These are phyloP conservation scores for Mythimna vitellina DNA, from an alignment of 2,888 invertebrate species.

Conservation along the genomic window DNA sequence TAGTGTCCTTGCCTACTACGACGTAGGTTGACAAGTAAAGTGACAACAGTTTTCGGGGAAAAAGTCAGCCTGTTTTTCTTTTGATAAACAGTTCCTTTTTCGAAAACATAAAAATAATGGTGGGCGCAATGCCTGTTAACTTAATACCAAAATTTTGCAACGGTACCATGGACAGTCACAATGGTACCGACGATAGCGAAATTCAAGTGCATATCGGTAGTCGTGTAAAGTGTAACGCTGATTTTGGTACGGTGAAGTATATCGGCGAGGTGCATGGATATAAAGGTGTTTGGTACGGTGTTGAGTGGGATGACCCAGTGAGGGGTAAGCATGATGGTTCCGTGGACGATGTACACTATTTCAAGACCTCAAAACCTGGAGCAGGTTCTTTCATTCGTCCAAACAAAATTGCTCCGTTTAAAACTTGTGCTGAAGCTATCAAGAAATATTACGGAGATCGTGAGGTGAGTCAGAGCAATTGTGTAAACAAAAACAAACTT, in stretches of 20 bases:
- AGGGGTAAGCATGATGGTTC: conserved; percentile 98
- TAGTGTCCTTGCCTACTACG: neutral
- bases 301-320: conserved; percentile 98
- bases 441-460: conserved; percentile 85
- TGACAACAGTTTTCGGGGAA: conserved; percentile 74
- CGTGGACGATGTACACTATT: conserved; percentile 95
- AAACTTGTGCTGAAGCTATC: conserved; percentile 94
- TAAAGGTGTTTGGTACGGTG: conserved; percentile 96
- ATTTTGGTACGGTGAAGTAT: conserved; percentile 92
- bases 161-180: conserved; percentile 87
- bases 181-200: conserved; percentile 86
- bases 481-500: conserved; percentile 31
- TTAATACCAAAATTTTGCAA: conserved; percentile 89
- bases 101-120: conserved; percentile 87
- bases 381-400: conserved; percentile 97
- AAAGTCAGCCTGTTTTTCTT: conserved; percentile 85
- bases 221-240: conserved; percentile 83
- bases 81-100: conserved; percentile 87
- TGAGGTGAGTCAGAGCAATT: conserved; percentile 77
- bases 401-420: conserved; percentile 94
- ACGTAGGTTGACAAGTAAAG: conserved; percentile 59
- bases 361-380: conserved; percentile 93
- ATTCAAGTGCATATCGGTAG: conserved; percentile 87
- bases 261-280: conserved; percentile 94
- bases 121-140: conserved; percentile 90